phyloP scores from a whole-genome alignment of 2,888 invertebrate genomes.

The Calliphora vomitoria region DNA sequence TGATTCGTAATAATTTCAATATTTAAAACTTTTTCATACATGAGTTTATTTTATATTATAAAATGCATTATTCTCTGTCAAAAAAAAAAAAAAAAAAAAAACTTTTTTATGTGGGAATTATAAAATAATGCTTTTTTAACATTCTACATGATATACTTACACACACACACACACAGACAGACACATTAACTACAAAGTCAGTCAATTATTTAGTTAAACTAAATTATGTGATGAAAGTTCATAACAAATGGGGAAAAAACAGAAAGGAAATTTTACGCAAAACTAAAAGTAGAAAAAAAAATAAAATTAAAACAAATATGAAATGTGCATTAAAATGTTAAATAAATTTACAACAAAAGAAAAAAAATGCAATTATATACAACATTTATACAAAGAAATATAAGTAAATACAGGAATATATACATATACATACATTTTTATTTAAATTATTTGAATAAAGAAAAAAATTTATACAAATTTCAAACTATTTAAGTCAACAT shows the following conservation, averaged over 20 bases:
- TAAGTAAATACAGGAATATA: constrained; percentile 4
- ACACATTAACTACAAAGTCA: constrained; percentile 28
- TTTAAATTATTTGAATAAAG: neutral
- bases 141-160: neutral
- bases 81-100: too few relatives aligned
- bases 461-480: neutral
- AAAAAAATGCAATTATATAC: neutral
- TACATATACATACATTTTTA: constrained; percentile 20
- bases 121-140: constrained; percentile 8
- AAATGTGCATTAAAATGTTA: constrained; percentile 30
- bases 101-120: neutral
- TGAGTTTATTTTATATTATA: neutral
- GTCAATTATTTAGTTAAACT: constrained; percentile 23
- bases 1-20: constrained; percentile 26
- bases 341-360: constrained; percentile 8
- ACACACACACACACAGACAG: constrained; percentile 13
- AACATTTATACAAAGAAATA: constrained; percentile 14
- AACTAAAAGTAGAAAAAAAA: neutral
- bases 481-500: constrained; percentile 7
- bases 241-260: constrained; percentile 36
- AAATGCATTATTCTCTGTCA: neutral
- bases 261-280: constrained; percentile 21
- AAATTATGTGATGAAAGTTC: constrained; percentile 62
- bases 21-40: constrained; percentile 22
- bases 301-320: neutral